A percentile compares a stretch with the other conserved stretches of the same genome.
phyloP scores from a whole-genome alignment of 2,888 invertebrate species.

The Lacanobia wlatinum region DNA sequence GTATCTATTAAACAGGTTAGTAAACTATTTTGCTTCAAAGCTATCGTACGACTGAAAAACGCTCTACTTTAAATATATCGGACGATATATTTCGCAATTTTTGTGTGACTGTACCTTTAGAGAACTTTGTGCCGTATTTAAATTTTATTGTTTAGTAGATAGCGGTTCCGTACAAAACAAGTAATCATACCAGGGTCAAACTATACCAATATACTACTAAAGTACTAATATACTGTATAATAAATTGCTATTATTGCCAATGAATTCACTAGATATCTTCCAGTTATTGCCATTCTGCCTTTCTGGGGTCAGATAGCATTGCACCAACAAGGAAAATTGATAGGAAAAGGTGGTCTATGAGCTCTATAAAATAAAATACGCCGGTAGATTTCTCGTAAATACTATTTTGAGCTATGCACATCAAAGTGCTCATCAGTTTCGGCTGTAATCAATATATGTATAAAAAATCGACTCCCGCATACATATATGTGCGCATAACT shows the following conservation, averaged over 20 bases:
- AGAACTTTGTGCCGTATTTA: constrained; percentile 38
- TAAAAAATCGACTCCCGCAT: no score
- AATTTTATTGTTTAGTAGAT: constrained; percentile 50
- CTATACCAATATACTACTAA: constrained; percentile 15
- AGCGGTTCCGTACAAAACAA: constrained; percentile 38
- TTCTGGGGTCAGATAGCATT: constrained; percentile 35
- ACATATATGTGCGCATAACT: no score
- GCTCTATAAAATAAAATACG: background rate
- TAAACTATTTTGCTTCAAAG: background rate
- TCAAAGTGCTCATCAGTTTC: background rate
- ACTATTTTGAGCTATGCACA: background rate
- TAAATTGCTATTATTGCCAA: constrained; percentile 41
- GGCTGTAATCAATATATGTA: no score
- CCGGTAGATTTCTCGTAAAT: background rate
- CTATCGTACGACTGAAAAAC: no score
- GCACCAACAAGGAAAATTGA: constrained; percentile 23
- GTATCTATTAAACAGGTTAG: no score
- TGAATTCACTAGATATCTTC: constrained; percentile 46
- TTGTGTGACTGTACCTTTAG: constrained; percentile 14
- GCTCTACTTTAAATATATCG: no score
- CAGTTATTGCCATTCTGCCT: constrained; percentile 32
- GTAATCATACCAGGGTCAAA: constrained; percentile 52
- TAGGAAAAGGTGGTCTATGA: constrained; percentile 8
- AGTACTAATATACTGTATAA: constrained; percentile 25
- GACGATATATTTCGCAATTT: background rate